Evolutionary conservation across 2,888 invertebrate genomes (phyloP).

Genomic region (Cantharis rustica): DNA sequence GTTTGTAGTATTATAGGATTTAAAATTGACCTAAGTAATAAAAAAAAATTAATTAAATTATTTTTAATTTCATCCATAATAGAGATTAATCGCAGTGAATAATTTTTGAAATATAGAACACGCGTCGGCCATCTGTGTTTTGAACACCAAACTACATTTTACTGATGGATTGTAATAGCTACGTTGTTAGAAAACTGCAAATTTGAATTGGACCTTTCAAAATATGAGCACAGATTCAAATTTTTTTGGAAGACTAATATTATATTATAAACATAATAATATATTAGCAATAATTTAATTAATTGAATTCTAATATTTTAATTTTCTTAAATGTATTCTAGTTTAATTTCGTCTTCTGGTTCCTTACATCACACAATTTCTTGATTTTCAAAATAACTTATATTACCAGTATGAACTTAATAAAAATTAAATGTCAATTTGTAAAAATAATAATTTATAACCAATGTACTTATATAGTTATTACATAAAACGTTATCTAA

Average conservation of each 20-base stretch:
- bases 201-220: not conserved
- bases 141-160: not conserved
- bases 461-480: not conserved
- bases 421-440: not conserved
- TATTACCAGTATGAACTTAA: not conserved
- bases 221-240: not conserved
- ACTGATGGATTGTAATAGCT: not conserved
- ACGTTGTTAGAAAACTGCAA: not conserved
- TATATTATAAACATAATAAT: not conserved
- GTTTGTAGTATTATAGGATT: not conserved
- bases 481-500: not conserved
- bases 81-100: not conserved
- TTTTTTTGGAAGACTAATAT: not conserved
- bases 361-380: not conserved
- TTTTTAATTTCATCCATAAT: not conserved
- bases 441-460: not conserved
- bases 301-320: not conserved
- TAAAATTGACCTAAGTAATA: not conserved
- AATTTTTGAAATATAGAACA: not conserved
- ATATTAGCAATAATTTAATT: not conserved
- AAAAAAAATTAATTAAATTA: not conserved
- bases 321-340: not conserved
- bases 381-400: not conserved
- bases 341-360: not conserved
- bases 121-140: not conserved